Evolutionary conservation across 2,888 invertebrate species (phyloP), one percentile per base, ranked within the genome.

Genomic region (Phytoseiulus persimilis): DNA sequence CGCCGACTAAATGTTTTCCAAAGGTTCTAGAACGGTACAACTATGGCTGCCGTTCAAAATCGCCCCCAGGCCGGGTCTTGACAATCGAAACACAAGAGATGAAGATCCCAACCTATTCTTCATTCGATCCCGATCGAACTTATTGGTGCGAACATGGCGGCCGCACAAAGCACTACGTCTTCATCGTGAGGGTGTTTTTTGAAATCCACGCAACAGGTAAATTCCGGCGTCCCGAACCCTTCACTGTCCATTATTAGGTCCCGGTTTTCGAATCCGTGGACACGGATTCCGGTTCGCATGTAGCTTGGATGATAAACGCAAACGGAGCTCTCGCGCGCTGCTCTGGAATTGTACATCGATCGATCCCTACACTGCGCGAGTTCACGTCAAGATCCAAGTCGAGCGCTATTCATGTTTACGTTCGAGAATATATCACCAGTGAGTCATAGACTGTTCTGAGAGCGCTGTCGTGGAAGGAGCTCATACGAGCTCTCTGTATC

Each of bases 21-120:
- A 23, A 87, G 87, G 87, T 87, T 31, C 45, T 87, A 14, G 87
- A 87, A 33, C 87, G 87, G 1, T 87, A 87, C 33, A 87, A 87
- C 39, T 87, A 87, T 39, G 32, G n/a, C 14, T 39, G 87, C 87
- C 87, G 87, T 0, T 33, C 39, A 23, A 87, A 87, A 23, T 45
- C 87, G 11, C 33, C 87, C 83, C 28, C 32, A 90, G 91, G 90
- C 33, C 89, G 90, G 32, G 90, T 91, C 14, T 83, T 91, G 18
- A 90, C 90, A 11, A 89, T 90, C 18, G 91, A 91, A 90, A 91
- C 89, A 89, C 90, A 90, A 90, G 90, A 91, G 33, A 91, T 91
- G 90, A 90, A 90, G 83, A 65, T 87, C 5, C 83, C 45, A 31
- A 32, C 18, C 32, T 89, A 83, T 3, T n/a, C 23, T 1, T 83